Percentiles rank a stretch among this genome's conserved stretches.
Evolutionary conservation across 2,797 vertebrate species (phyloP).

Genomic region (Helostoma temminkii): DNA sequence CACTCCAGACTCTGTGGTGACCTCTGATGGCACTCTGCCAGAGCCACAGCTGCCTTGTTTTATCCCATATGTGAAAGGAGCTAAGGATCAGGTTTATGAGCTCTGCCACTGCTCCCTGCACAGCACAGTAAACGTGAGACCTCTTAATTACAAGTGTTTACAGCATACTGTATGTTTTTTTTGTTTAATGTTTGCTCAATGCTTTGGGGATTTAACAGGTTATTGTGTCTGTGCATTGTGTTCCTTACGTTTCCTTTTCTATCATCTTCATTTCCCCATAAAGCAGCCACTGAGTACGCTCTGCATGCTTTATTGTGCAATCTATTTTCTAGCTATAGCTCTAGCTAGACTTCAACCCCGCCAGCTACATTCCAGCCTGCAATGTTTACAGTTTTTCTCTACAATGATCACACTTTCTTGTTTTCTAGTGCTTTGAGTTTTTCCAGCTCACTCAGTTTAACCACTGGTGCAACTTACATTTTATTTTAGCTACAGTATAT

Average conservation of each 20-base stretch:
- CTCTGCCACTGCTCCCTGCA: constrained; percentile 23
- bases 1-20: constrained; percentile 61
- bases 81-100: constrained; percentile 26
- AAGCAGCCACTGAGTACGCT: constrained; percentile 41
- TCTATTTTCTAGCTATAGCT: constrained; percentile 48
- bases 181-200: constrained; percentile 8
- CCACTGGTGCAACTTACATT: constrained; percentile 26
- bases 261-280: constrained; percentile 25
- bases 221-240: constrained; percentile 15
- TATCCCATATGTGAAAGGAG: constrained; percentile 66
- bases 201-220: constrained; percentile 40
- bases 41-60: constrained; percentile 70
- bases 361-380: constrained; percentile 41
- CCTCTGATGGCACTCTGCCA: constrained; percentile 64
- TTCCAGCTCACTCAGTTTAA: constrained; percentile 27
- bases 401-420: constrained; percentile 24
- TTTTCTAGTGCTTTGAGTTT: constrained; percentile 33
- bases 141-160: constrained; percentile 34
- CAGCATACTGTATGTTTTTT: constrained; percentile 19
- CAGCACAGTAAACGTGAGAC: constrained; percentile 32
- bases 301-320: constrained; percentile 50
- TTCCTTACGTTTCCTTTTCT: constrained; percentile 35
- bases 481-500: constrained; percentile 13
- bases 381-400: constrained; percentile 45
- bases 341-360: constrained; percentile 34